Conservation (phyloP, 2,113 vertebrate species). For the Marmota flaviventris region DNA sequence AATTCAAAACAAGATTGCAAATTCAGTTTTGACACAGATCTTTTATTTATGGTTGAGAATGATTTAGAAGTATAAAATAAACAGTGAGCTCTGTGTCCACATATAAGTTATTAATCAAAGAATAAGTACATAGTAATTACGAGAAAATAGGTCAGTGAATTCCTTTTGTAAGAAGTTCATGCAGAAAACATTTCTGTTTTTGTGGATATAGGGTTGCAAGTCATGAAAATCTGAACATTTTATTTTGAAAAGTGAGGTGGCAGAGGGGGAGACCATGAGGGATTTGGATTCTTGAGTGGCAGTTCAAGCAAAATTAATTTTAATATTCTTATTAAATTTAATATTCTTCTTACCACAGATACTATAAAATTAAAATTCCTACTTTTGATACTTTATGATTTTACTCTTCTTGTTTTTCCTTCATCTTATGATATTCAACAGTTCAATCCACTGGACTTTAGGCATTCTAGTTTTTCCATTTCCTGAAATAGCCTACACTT, state of each 20-base stretch:
- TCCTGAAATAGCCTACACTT: constrained; percentile 8
- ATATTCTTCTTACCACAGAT: neutral
- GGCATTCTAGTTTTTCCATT: constrained; percentile 8
- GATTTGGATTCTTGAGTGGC: constrained; percentile 41
- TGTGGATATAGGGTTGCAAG: constrained; percentile 66
- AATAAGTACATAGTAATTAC: constrained; percentile 8
- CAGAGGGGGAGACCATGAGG: neutral
- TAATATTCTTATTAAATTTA: constrained; percentile 42
- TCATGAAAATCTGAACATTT: constrained; percentile 63
- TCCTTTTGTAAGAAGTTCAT: constrained; percentile 59
- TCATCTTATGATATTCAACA: constrained; percentile 35
- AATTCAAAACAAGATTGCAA: constrained; percentile 61
- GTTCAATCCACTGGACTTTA: constrained; percentile 26
- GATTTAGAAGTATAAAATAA: constrained; percentile 51
- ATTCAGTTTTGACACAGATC: constrained; percentile 39
- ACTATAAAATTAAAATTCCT: constrained; percentile 57
- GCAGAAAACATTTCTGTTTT: constrained; percentile 67
- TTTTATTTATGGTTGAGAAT: constrained; percentile 54
- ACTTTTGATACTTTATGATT: constrained; percentile 15
- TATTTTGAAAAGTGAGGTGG: constrained; percentile 65
- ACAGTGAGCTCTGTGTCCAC: constrained; percentile 25
- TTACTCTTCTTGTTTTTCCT: constrained; percentile 53
- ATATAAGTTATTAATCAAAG: constrained; percentile 52
- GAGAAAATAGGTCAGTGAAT: constrained; percentile 49
- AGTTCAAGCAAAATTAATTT: constrained; percentile 65